phyloP scores from a whole-genome alignment of 1,140 invertebrate genomes.

The Homalodisca vitripennis region DNA sequence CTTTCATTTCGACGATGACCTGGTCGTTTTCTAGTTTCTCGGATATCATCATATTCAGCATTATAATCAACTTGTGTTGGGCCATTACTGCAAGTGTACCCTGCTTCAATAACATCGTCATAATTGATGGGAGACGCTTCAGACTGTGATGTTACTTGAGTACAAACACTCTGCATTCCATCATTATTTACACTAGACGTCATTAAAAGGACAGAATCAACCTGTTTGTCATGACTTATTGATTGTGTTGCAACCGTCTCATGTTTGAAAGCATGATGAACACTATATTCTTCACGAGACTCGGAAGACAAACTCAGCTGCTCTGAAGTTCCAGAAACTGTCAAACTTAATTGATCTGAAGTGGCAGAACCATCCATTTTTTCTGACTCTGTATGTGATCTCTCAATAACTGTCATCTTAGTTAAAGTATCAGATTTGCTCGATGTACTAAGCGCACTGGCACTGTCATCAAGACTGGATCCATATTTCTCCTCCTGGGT shows the following conservation, averaged over 20 bases:
- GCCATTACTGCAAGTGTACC: constrained; percentile 50
- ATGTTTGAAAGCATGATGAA: constrained; percentile 37
- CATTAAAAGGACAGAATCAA: constrained; percentile 55
- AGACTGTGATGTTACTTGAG: constrained; percentile 55
- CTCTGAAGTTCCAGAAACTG: constrained; percentile 44
- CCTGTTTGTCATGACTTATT: constrained; percentile 41
- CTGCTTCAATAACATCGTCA: constrained; percentile 39
- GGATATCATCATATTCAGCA: constrained; percentile 51
- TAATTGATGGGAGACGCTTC: constrained; percentile 35
- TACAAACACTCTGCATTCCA: constrained; percentile 52
- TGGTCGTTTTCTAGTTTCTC: constrained; percentile 47
- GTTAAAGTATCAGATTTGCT: constrained; percentile 54
- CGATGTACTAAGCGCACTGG: constrained; percentile 56
- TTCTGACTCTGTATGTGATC: constrained; percentile 48
- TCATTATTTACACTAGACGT: constrained; percentile 53
- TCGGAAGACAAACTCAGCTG: constrained; percentile 42
- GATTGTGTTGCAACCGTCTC: constrained; percentile 46
- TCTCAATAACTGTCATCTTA: constrained; percentile 55
- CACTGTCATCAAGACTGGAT: constrained; percentile 56
- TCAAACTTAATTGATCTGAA: constrained; percentile 54
- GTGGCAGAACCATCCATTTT: constrained; percentile 52
- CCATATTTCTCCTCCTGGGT: constrained; percentile 51
- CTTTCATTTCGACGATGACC: constrained; percentile 58
- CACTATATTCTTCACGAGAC: constrained; percentile 42
- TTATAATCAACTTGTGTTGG: constrained; percentile 58